phyloP scores from a whole-genome alignment of 2,797 vertebrate species.

The Chelmon rostratus region DNA sequence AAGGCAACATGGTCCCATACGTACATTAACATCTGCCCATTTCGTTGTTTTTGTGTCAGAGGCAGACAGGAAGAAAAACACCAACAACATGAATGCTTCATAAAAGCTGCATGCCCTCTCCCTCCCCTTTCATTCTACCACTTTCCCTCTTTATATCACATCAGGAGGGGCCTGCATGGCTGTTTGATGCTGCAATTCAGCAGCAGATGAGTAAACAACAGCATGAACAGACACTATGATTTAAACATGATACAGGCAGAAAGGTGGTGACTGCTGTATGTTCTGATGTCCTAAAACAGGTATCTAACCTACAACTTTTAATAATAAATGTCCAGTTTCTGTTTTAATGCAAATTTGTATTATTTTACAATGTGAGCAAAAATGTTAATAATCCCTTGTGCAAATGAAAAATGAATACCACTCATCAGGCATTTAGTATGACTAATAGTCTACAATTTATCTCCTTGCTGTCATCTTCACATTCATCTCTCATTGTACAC shows the following conservation, averaged over 20 bases:
- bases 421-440: background rate
- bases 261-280: background rate
- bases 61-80: conserved; percentile 48
- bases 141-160: conserved; percentile 43
- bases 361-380: background rate
- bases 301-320: background rate
- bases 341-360: background rate
- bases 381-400: background rate
- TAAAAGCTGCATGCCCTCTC: conserved; percentile 71
- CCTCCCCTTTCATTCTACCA: conserved; percentile 40
- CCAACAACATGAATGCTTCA: conserved; percentile 65
- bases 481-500: background rate
- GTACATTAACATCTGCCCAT: conserved; percentile 13
- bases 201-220: conserved; percentile 32
- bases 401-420: conserved; percentile 2
- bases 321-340: background rate
- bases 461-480: conserved; percentile 10
- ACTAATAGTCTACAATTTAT: background rate
- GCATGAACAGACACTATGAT: conserved; percentile 4
- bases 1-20: background rate
- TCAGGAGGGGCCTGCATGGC: conserved; percentile 23
- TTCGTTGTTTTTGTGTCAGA: conserved; percentile 40
- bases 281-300: background rate
- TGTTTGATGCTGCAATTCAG: conserved; percentile 51
- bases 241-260: background rate